Evolutionary conservation across 2,888 invertebrate genomes (phyloP).

Genomic region (Hoplodrina blanda): DNA sequence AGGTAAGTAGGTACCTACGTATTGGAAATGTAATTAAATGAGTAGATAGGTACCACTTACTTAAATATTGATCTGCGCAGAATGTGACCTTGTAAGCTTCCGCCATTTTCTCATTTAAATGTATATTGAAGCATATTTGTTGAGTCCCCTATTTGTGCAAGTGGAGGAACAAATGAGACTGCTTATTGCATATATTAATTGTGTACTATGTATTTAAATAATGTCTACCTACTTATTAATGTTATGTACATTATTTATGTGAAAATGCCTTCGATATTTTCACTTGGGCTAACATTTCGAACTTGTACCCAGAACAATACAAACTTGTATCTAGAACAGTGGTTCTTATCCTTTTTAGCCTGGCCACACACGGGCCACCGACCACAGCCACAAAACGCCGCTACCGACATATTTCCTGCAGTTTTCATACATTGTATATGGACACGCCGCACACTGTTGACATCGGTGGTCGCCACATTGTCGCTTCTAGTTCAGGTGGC

Average conservation of each 20-base stretch:
- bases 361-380: no score
- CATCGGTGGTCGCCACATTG: no score
- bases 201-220: constrained; percentile 22
- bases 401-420: no score
- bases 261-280: neutral
- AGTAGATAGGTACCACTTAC: neutral
- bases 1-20: neutral
- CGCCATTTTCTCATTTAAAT: neutral
- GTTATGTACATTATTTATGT: constrained; percentile 13
- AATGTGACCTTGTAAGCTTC: constrained; percentile 3
- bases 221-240: neutral
- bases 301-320: no score
- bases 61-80: neutral
- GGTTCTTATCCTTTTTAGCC: no score
- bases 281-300: neutral
- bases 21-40: constrained; percentile 6
- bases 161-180: constrained; percentile 32
- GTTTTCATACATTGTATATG: no score
- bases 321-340: no score
- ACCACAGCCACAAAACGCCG: no score
- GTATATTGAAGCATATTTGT: constrained; percentile 3
- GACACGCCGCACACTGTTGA: no score
- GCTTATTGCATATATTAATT: constrained; percentile 26
- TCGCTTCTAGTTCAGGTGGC: no score
- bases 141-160: constrained; percentile 34